Evolutionary conservation across 2,797 vertebrate genomes (phyloP).

Genomic region (Falco concolor): DNA sequence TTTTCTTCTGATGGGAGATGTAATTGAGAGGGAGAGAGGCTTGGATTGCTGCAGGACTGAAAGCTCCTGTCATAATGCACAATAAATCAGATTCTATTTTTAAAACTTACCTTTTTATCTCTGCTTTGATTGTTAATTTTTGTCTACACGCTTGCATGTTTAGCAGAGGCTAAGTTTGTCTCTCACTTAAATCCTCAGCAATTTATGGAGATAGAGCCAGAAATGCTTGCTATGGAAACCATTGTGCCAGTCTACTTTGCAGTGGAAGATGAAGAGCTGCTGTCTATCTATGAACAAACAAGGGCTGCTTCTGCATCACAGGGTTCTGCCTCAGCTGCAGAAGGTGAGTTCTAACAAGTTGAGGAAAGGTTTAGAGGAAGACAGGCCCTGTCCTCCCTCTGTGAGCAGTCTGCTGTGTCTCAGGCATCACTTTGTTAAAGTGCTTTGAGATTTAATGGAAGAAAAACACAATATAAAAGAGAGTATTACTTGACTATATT

Average conservation of each 20-base stretch:
- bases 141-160: not conserved
- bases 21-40: not conserved
- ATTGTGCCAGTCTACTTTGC: constrained; percentile 95
- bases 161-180: not conserved
- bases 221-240: constrained; percentile 96
- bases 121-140: not conserved
- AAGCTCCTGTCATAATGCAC: not conserved
- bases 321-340: constrained; percentile 89
- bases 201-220: constrained; percentile 98
- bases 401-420: not conserved
- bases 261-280: constrained; percentile 90
- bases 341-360: constrained; percentile 76
- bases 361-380: not conserved
- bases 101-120: not conserved
- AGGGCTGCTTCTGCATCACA: constrained; percentile 89
- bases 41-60: not conserved
- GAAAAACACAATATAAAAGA: not conserved
- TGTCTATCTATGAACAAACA: constrained; percentile 95
- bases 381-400: not conserved
- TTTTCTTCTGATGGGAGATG: not conserved
- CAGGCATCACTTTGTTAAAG: not conserved
- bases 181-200: constrained; percentile 75
- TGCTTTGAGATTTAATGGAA: not conserved
- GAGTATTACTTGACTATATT: not conserved
- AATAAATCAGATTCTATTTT: not conserved